Evolutionary conservation across 2,113 vertebrate genomes (phyloP), one percentile per base, ranked within the genome.

Genomic region (Pelmatolapia mariae): DNA sequence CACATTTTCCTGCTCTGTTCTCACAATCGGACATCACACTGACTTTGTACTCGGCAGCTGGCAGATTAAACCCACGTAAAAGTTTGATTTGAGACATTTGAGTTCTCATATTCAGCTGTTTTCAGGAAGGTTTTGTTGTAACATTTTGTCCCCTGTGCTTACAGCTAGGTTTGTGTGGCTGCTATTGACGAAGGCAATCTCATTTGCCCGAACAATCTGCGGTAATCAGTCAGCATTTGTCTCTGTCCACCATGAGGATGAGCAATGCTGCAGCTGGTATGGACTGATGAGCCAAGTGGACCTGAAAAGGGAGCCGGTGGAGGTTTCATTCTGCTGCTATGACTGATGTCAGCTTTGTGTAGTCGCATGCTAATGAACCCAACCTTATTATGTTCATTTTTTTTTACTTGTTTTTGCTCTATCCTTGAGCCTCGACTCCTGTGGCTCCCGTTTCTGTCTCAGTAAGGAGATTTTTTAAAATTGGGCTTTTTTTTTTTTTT

Each of bases 191-290:
- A 90, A 86, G 36, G 22, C 79, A 83, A 90, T 83, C 87, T 90
- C 40, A 78, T 84, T 89, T 87, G 82, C 81, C 83, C 81, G 54
- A 82, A 19, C 90, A 89, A 79, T 82, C 82, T 78, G 57, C 57
- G 36, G 84, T 89, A 88, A 93, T 93, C 80, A 85, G 76, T 91
- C 82, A 79, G 52, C 81, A 82, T 93, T 89, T 93, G 89, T 89
- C 82, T 89, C 59, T 84, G 63, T 88, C 87, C 6, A 16, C 71
- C 36, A 52, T 87, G 82, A 86, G 57, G 56, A 80, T 81, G 86
- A 89, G 89, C 87, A 89, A 22, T 82, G 79, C 84, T 86, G 83
- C 84, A 84, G n/a, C 26, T 84, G n/a, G 10, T 45, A 4, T 56
- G 31, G 22, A 61, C 59, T 12, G 43, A 85, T 54, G n/a, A 54